A percentile compares a stretch with the other conserved stretches of the same genome.
phyloP scores from a whole-genome alignment of 2,888 invertebrate species.

The Schizaphis graminum region DNA sequence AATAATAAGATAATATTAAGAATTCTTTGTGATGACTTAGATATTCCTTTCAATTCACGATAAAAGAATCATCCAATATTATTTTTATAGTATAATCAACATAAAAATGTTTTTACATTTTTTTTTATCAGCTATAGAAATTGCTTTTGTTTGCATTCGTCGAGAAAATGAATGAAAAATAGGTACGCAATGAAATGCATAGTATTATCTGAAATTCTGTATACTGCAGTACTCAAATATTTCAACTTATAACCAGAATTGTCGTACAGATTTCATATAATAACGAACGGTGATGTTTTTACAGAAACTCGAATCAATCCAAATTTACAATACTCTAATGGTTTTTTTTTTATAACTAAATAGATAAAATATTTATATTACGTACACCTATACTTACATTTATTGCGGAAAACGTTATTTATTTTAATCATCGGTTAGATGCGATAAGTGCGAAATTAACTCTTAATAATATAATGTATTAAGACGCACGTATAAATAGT shows the following conservation, averaged over 20 bases:
- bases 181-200: not conserved
- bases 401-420: not conserved
- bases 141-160: not conserved
- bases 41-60: not conserved
- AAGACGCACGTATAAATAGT: not conserved
- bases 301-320: not conserved
- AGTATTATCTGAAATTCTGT: not conserved
- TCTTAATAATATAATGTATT: not conserved
- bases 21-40: not conserved
- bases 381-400: not conserved
- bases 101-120: not conserved
- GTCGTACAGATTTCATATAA: not conserved
- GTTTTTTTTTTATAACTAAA: not conserved
- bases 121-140: not conserved
- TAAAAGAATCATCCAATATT: not conserved
- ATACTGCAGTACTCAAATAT: not conserved
- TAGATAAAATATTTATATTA: not conserved
- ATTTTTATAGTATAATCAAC: not conserved
- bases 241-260: not conserved
- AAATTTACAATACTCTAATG: not conserved
- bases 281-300: not conserved
- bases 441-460: not conserved
- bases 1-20: not conserved
- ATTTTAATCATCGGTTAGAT: not conserved
- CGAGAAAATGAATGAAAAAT: not conserved